Evolutionary conservation across 2,888 invertebrate genomes (phyloP).

Genomic region (Phorcus lineatus): DNA sequence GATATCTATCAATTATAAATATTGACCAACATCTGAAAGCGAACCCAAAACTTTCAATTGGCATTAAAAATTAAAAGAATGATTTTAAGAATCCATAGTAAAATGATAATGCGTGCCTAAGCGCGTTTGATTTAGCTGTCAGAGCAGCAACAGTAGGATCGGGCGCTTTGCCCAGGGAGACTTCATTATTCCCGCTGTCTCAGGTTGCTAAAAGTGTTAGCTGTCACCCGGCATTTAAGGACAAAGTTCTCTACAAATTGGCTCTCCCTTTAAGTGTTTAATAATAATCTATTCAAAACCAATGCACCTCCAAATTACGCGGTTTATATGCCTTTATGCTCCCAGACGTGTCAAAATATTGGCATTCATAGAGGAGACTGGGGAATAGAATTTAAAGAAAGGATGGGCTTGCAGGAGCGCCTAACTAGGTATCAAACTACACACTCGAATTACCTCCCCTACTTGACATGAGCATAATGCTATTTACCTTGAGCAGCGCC

Average conservation of each 20-base stretch:
- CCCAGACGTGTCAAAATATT: conserved; percentile 16
- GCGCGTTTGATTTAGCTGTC: not conserved
- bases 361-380: not conserved
- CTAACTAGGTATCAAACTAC: conserved; percentile 21
- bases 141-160: not conserved
- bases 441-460: not conserved
- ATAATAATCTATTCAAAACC: conserved; percentile 20
- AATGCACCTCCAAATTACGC: conserved; percentile 5
- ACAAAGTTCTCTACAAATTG: conserved; percentile 14
- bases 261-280: conserved; percentile 9
- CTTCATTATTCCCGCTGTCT: conserved; percentile 16
- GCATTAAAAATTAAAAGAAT: conserved; percentile 1
- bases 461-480: not conserved
- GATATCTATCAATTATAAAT: not conserved
- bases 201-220: conserved; percentile 20
- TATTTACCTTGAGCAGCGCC: not conserved
- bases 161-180: not conserved
- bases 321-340: conserved; percentile 3
- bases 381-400: not conserved
- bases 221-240: not conserved
- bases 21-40: conserved; percentile 4
- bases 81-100: not conserved
- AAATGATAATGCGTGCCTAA: conserved; percentile 9
- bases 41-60: conserved; percentile 1
- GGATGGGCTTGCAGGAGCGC: not conserved